Base-by-base conservation (phyloP, 2,797 vertebrate genomes). In the Sternarchorhynchus goeldii region DNA sequence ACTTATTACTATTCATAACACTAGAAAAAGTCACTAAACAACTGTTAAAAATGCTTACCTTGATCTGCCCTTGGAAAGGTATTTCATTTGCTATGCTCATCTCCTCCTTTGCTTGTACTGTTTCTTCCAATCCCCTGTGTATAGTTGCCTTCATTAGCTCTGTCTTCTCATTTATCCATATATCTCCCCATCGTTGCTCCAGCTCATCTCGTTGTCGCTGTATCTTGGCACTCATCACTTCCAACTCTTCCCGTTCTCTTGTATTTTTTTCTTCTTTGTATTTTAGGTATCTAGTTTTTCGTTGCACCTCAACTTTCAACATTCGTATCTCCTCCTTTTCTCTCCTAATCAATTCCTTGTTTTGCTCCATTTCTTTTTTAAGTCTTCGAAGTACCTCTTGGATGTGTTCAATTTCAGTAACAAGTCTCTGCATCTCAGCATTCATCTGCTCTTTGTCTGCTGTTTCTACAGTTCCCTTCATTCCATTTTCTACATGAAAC, bases 211-310 rank as follows among this genome's bases (percentile, higher is more conserved):
- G 86, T 71, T 90, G 85, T 64, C 39, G 65, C n/a, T 82, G 74
- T 56, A 88, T 79, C 79, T 85, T 90, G 5, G 80, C 66, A 77
- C 83, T 90, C 50, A 89, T 6, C 1, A 87, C 53, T 69, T 91
- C 88, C n/a, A 89, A 65, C 25, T 89, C 88, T 79, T 83, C 85
- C 55, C 77, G 85, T 65, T 88, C 84, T 85, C 80, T 89, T 69
- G 60, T 73, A 8, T 32, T 88, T 45, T 75, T 86, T 65, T 91
- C 90, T n/a, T 82, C 76, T 68, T 73, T 87, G 69, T 82, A 71
- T 21, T 90, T 83, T 45, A 91, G 78, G 57, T 89, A 80, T 78
- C 78, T 86, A 82, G 0, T 82, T 75, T 21, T 90, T 72, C 85
- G 88, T 59, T 79, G 57, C 5, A 82, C 70, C 60, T 73, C 85